Percentiles rank a stretch among this genome's conserved stretches.
These are phyloP conservation scores for Barypeithes pellucidus DNA, from an alignment of 2,888 invertebrate genomes.

Conservation along the genomic window DNA sequence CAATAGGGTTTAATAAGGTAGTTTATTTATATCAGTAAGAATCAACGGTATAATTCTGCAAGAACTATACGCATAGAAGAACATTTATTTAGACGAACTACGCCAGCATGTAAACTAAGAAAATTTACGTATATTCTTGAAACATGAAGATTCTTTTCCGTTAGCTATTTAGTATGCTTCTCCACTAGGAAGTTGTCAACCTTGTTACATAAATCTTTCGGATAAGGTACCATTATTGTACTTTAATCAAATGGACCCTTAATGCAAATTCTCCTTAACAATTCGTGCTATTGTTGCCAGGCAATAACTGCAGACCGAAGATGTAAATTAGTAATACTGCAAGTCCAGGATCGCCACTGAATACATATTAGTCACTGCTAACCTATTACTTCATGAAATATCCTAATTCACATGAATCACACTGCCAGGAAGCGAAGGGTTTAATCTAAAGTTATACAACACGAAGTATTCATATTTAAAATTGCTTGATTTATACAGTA, in stretches of 20 bases:
- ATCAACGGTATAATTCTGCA: too few relatives aligned
- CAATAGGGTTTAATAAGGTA: too few relatives aligned
- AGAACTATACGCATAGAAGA: too few relatives aligned
- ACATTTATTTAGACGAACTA: too few relatives aligned
- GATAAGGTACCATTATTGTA: slow-evolving; percentile 39
- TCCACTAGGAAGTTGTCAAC: background rate
- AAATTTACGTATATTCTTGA: too few relatives aligned
- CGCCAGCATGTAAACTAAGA: too few relatives aligned
- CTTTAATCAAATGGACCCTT: slow-evolving; percentile 29
- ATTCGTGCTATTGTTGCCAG: slow-evolving; percentile 38
- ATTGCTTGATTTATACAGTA: background rate
- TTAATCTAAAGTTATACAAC: background rate
- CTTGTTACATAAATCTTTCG: slow-evolving; percentile 33
- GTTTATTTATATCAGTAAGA: too few relatives aligned
- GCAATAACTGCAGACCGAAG: slow-evolving; percentile 38
- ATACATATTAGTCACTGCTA: slow-evolving; percentile 10
- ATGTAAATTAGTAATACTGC: slow-evolving; percentile 42
- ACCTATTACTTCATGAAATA: slow-evolving; percentile 7
- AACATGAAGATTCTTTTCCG: too few relatives aligned
- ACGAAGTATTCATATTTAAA: too few relatives aligned
- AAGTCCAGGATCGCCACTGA: background rate
- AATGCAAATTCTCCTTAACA: slow-evolving; percentile 41
- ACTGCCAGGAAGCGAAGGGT: background rate
- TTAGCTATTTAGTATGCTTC: background rate
- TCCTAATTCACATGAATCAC: background rate